Percentiles rank a stretch among this genome's conserved stretches.
Conservation (phyloP, 2,797 vertebrate genomes). For the Adrianichthys oophorus region DNA sequence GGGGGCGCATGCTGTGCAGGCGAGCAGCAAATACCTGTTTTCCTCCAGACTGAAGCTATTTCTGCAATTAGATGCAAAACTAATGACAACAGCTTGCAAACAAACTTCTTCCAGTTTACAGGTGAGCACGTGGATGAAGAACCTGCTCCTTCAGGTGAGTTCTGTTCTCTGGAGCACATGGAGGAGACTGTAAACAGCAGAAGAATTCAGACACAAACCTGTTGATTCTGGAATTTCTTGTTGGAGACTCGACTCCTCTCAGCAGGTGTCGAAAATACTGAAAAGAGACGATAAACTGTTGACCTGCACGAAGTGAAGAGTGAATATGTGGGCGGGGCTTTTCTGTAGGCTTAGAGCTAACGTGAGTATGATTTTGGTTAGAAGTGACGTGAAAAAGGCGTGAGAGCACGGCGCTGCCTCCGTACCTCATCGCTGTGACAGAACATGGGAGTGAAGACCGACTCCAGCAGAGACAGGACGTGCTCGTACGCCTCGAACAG, state of each 20-base stretch:
- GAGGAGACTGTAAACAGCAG: background rate
- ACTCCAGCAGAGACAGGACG: constrained; percentile 91
- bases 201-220: constrained; percentile 75
- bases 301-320: too few species aligned
- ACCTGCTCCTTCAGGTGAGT: background rate
- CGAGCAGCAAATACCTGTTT: constrained; percentile 77
- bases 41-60: constrained; percentile 92
- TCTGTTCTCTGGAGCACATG: background rate
- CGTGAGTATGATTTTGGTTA: too few species aligned
- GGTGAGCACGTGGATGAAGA: background rate
- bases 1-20: constrained; percentile 5
- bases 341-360: too few species aligned
- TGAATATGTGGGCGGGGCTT: too few species aligned
- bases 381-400: too few species aligned
- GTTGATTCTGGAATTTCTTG: constrained; percentile 85
- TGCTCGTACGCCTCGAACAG: constrained; percentile 97
- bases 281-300: constrained; percentile 5
- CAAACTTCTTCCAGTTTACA: background rate
- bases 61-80: constrained; percentile 84
- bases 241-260: constrained; percentile 89
- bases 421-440: constrained; percentile 94
- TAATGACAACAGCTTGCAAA: constrained; percentile 4
- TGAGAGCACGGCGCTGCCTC: too few species aligned
- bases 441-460: constrained; percentile 95
- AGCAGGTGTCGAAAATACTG: constrained; percentile 95